A percentile compares a stretch with the other conserved stretches of the same genome.
Evolutionary conservation across 2,888 invertebrate genomes (phyloP).

Genomic region (Alloscopus bannaensis): DNA sequence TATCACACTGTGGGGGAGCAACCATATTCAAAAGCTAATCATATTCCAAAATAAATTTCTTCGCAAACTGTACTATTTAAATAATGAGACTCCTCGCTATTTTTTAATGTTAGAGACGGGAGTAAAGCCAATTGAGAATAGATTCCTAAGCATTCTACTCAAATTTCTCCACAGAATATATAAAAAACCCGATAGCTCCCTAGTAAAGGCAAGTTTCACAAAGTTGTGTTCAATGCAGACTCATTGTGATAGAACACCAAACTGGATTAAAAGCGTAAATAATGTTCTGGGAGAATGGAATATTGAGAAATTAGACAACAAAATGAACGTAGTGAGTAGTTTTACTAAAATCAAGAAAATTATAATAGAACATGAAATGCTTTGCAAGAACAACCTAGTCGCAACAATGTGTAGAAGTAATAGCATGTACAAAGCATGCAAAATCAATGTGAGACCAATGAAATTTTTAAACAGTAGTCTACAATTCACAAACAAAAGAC

Average conservation of each 20-base stretch:
- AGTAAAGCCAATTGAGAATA: constrained; percentile 1
- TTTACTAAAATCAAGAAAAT: no score
- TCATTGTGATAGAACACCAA: no score
- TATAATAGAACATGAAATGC: no score
- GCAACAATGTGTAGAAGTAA: no score
- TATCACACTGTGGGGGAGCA: not conserved
- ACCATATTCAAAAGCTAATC: not conserved
- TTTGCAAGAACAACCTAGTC: no score
- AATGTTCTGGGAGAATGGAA: not conserved
- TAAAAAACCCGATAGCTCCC: not conserved
- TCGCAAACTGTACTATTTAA: constrained; percentile 18
- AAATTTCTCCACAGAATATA: not conserved
- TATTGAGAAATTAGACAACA: not conserved
- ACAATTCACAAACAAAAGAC: not conserved
- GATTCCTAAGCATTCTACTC: not conserved
- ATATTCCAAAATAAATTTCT: constrained; percentile 34
- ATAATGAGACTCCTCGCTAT: constrained; percentile 9
- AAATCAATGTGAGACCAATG: not conserved
- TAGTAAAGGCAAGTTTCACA: constrained; percentile 3
- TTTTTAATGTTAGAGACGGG: constrained; percentile 16
- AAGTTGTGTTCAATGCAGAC: not conserved
- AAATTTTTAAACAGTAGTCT: not conserved
- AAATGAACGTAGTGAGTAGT: not conserved
- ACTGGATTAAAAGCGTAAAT: not conserved
- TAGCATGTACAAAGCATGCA: not conserved